Evolutionary conservation across 2,113 vertebrate genomes (phyloP), one percentile per base, ranked within the genome.

Genomic region (Seriola dumerili): DNA sequence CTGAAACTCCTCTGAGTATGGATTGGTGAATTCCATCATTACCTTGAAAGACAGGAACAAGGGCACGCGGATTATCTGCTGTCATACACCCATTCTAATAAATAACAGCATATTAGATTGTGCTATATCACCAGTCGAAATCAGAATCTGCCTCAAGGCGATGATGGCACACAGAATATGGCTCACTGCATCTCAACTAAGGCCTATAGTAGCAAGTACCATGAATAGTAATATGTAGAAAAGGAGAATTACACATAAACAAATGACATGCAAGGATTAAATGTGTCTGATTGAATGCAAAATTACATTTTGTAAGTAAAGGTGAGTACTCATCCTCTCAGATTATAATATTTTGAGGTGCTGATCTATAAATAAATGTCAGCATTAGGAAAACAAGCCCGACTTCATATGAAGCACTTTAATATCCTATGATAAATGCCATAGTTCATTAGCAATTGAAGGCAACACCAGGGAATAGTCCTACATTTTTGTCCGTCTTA

Each of bases 21-120:
- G 88, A 91, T 89, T 88, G 78, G 84, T 78, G 85, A 85, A 85
- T 92, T 92, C 74, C 84, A 77, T 91, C 90, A 83, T 94, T 93
- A 92, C 91, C 91, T 91, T 94, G 91, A 94, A 93, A 92, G 90
- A 90, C 55, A 29, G 69, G 78, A 93, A 90, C 88, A 93, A 94
- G 92, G 93, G 84, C 84, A 84, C 46, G 55, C 14, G 85, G 80
- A 90, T 94, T 91, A 92, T 95, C 90, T 87, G 81, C 80, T 80
- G 81, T 89, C 73, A 81, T 86, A 86, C 89, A 92, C 86, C 85
- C 86, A 86, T 87, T 90, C 83, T 94, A 92, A 93, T 94, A 92
- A 94, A 94, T 94, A 93, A 91, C 81, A 81, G 58, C 85, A 79
- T 90, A 86, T 93, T 94, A 89, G 86, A 91, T 86, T 85, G 83